A percentile compares a stretch with the other conserved stretches of the same genome.
Evolutionary conservation across 2,797 vertebrate species (phyloP).

Genomic region (Leptodactylus fallax): DNA sequence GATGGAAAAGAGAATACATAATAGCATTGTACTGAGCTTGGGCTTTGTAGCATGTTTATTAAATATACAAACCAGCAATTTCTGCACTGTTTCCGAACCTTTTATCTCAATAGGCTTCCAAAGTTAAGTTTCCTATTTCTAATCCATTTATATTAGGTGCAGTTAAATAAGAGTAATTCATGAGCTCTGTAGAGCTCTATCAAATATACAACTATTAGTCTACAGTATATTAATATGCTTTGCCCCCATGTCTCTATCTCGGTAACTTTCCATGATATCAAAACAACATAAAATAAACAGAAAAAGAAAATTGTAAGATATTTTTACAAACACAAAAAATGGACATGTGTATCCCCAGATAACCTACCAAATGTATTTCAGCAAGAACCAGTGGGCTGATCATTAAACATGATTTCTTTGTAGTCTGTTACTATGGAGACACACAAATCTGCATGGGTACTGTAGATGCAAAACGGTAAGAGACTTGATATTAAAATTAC

Average conservation of each 20-base stretch:
- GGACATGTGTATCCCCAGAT: too few species aligned
- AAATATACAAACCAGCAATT: constrained; percentile 38
- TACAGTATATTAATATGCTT: not conserved
- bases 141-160: constrained; percentile 32
- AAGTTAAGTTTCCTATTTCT: constrained; percentile 17
- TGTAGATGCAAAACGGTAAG: too few species aligned
- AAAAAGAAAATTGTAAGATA: not conserved
- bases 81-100: constrained; percentile 17
- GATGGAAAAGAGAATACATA: constrained; percentile 3
- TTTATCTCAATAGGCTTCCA: constrained; percentile 37
- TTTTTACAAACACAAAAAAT: not conserved
- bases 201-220: constrained; percentile 20
- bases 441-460: too few species aligned
- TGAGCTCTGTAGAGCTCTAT: not conserved
- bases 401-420: too few species aligned
- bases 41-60: constrained; percentile 25
- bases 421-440: too few species aligned
- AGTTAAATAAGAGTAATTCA: constrained; percentile 30
- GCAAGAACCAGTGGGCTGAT: too few species aligned
- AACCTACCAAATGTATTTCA: too few species aligned
- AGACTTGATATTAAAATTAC: too few species aligned
- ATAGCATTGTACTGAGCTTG: not conserved
- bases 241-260: not conserved
- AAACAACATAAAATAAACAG: not conserved
- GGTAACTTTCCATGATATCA: not conserved